Evolutionary conservation across 2,113 vertebrate genomes (phyloP).

Genomic region (Vidua chalybeata): DNA sequence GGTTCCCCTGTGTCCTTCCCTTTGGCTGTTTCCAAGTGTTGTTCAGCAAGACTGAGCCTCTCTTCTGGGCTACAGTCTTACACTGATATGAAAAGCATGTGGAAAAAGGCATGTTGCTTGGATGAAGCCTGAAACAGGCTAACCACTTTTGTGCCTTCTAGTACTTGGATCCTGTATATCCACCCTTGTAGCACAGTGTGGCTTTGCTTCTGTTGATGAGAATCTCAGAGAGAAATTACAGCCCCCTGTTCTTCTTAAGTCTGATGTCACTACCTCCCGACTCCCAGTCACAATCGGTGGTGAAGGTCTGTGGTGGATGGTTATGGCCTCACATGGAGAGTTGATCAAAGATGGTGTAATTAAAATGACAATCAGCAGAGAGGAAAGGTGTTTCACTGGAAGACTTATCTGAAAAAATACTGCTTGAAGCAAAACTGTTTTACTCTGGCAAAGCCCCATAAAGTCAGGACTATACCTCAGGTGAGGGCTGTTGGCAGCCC

Average conservation of each 20-base stretch:
- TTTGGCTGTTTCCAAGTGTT: background rate
- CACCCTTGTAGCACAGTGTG: background rate
- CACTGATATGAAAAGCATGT: background rate
- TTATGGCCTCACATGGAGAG: background rate
- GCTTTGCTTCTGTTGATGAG: background rate
- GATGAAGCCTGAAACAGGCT: background rate
- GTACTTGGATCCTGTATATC: background rate
- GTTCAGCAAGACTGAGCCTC: background rate
- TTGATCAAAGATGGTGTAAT: background rate
- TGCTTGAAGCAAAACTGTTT: background rate
- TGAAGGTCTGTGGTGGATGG: background rate
- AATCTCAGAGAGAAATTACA: background rate
- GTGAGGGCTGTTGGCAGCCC: background rate
- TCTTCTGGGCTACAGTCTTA: background rate
- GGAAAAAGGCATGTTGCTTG: background rate
- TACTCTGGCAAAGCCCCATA: background rate
- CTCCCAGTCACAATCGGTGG: background rate
- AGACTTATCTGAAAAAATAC: background rate
- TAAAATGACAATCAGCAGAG: background rate
- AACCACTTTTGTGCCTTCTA: background rate
- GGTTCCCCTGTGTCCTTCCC: background rate
- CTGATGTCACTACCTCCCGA: background rate
- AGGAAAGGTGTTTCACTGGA: background rate
- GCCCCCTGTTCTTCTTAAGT: background rate
- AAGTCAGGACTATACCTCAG: background rate